Percentiles rank a stretch among this genome's conserved stretches.
These are phyloP conservation scores for Bimastos eiseni DNA, from an alignment of 2,888 invertebrate species.

Conservation along the genomic window DNA sequence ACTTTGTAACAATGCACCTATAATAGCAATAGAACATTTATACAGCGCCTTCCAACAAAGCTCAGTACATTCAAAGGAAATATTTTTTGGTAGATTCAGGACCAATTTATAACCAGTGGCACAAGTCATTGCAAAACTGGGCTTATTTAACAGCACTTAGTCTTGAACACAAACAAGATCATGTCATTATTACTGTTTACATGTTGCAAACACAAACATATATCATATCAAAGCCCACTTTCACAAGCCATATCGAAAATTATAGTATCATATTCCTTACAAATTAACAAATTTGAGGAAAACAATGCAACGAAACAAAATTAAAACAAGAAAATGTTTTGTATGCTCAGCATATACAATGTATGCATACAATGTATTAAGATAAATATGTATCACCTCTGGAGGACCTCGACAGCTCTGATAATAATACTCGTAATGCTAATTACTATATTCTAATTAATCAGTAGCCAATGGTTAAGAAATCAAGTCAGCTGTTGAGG, in stretches of 20 bases:
- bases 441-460: background rate
- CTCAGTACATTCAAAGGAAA: background rate
- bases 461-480: background rate
- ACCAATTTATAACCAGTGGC: background rate
- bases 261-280: background rate
- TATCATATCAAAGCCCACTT: background rate
- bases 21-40: slow-evolving; percentile 6
- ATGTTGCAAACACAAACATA: background rate
- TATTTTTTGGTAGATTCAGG: background rate
- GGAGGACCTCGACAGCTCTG: no score
- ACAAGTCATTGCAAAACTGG: background rate
- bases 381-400: background rate
- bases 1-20: background rate
- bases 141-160: background rate
- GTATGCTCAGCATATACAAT: background rate
- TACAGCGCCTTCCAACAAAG: background rate
- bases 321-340: background rate
- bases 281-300: slow-evolving; percentile 1
- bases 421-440: no score
- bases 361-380: background rate
- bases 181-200: background rate
- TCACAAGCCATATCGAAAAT: background rate
- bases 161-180: background rate
- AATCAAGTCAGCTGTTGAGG: background rate
- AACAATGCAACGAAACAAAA: background rate